phyloP scores from a whole-genome alignment of 2,888 invertebrate genomes.

The Loripinus fragilis region DNA sequence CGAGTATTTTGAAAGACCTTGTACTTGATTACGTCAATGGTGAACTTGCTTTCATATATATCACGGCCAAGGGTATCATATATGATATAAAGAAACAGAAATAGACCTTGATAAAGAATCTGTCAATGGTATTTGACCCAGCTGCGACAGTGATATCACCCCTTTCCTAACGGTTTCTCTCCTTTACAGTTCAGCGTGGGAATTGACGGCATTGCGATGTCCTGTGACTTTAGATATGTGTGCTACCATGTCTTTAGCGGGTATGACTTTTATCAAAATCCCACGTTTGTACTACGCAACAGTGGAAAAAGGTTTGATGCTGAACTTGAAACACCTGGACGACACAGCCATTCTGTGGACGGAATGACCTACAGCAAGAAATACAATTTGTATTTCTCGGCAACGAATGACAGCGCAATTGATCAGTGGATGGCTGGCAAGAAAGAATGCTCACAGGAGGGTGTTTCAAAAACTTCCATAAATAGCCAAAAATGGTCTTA shows the following conservation, averaged over 20 bases:
- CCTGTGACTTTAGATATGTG: background rate
- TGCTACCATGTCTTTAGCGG: background rate
- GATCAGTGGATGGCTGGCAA: background rate
- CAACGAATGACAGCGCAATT: background rate
- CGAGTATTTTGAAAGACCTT: slow-evolving; percentile 8
- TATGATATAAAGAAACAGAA: background rate
- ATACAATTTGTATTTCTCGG: background rate
- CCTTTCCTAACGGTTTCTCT: background rate
- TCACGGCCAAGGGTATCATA: background rate
- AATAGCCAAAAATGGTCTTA: background rate
- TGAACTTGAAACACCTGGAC: background rate
- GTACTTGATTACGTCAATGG: background rate
- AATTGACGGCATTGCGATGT: slow-evolving; percentile 3
- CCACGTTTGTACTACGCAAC: background rate
- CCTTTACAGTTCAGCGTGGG: background rate
- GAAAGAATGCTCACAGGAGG: background rate
- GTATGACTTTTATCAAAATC: background rate
- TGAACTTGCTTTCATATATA: slow-evolving; percentile 3
- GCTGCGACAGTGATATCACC: background rate
- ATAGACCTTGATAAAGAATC: background rate
- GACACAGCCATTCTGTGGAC: background rate
- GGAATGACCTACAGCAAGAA: slow-evolving; percentile 6
- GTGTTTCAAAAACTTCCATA: background rate
- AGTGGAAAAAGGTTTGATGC: background rate
- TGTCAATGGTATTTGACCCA: background rate